Evolutionary conservation across 2,888 invertebrate species (phyloP).

Genomic region (Crioceris asparagi): DNA sequence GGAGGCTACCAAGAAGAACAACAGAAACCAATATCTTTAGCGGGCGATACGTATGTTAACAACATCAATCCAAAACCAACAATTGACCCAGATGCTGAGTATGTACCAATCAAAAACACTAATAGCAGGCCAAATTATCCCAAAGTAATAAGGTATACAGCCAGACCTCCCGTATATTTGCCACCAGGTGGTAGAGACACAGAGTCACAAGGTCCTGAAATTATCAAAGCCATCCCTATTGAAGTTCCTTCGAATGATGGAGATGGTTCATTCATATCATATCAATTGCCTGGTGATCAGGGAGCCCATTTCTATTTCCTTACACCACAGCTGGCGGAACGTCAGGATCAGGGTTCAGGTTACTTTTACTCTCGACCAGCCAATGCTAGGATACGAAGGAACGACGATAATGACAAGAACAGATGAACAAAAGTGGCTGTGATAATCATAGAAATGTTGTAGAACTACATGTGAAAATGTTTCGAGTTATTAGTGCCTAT

Average conservation of each 20-base stretch:
- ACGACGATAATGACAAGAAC: slow-evolving; percentile 18
- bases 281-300: slow-evolving; percentile 62
- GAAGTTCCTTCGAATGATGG: slow-evolving; percentile 22
- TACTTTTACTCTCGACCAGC: slow-evolving; percentile 29
- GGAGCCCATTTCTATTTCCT: slow-evolving; percentile 71
- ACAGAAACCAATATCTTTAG: slow-evolving; percentile 39
- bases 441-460: slow-evolving; percentile 9
- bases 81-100: slow-evolving; percentile 56
- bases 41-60: slow-evolving; percentile 61
- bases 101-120: slow-evolving; percentile 33
- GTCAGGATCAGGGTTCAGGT: slow-evolving; percentile 32
- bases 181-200: too few relatives aligned
- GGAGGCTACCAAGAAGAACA: slow-evolving; percentile 22
- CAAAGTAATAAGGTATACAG: slow-evolving; percentile 21
- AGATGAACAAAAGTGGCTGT: slow-evolving; percentile 16
- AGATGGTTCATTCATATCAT: slow-evolving; percentile 52
- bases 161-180: slow-evolving; percentile 13
- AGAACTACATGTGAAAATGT: slow-evolving; percentile 5
- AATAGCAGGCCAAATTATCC: slow-evolving; percentile 17
- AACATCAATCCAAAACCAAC: slow-evolving; percentile 55
- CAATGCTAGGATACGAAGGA: slow-evolving; percentile 19
- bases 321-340: slow-evolving; percentile 52
- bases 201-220: slow-evolving; percentile 18
- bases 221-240: slow-evolving; percentile 30
- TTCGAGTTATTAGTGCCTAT: slow-evolving; percentile 21